Evolutionary conservation across 2,113 vertebrate species (phyloP), one percentile per base, ranked within the genome.

Genomic region (Corythoichthys intestinalis): DNA sequence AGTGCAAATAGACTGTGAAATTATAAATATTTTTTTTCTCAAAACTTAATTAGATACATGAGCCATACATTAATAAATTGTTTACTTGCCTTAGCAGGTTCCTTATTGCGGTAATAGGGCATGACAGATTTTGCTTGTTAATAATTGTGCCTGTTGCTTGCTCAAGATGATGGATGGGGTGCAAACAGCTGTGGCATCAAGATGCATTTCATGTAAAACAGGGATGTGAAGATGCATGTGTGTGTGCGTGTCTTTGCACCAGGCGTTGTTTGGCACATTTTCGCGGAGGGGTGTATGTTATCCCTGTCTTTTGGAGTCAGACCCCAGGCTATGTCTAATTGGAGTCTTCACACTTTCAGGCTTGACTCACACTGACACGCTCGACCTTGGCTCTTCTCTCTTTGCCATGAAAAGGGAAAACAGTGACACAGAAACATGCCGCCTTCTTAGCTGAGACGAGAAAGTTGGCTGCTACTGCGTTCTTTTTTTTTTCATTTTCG

Each of bases 261-360:
- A 72, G 75, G 86, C 67, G 80, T 84, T 91, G 88, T 88, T 90
- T 88, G 86, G 85, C 87, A 89, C 85, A 88, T 89, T 87, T 87
- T 86, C 78, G 79, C 41, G 75, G 77, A 87, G 76, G 84, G 82
- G 84, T 85, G 87, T 89, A 80, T 86, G 86, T 87, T 88, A 88
- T 89, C 85, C 87, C 87, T 88, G 82, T 91, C 88, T 90, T 90
- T 91, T 88, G 83, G 88, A 89, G 88, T 89, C 88, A 87, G 82
- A 89, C 89, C 87, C 70, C 80, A 84, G 89, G 89, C 87, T 88
- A 86, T 84, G 88, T 91, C 89, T 91, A 91, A 89, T 91, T 91
- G 89, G 89, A 89, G 88, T 87, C 87, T 91, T 91, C 89, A 89
- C 89, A 91, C 89, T 88, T 89, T 89, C 84, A 89, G 86, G 85